Evolutionary conservation across 2,113 vertebrate genomes (phyloP).

Genomic region (Camarhynchus parvulus): DNA sequence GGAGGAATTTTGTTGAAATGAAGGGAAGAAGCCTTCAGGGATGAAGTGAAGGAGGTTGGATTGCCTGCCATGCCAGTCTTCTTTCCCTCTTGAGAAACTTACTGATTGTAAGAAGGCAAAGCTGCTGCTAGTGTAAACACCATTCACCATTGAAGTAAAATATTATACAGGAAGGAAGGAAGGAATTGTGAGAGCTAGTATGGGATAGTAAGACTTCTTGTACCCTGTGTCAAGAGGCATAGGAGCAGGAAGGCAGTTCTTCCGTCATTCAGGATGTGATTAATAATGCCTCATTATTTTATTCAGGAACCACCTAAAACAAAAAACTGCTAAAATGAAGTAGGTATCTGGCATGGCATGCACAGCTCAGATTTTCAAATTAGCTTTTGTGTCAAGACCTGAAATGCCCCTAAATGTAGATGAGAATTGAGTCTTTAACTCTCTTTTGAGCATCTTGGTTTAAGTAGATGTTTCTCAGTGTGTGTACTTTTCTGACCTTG

Average conservation of each 20-base stretch:
- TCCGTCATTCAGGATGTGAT: slow-evolving; percentile 74
- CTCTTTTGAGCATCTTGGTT: neutral
- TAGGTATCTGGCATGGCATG: neutral
- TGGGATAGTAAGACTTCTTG: slow-evolving; percentile 16
- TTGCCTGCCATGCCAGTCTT: neutral
- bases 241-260: slow-evolving; percentile 68
- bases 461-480: neutral
- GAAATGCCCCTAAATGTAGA: neutral
- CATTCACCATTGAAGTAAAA: slow-evolving; percentile 11
- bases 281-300: slow-evolving; percentile 69
- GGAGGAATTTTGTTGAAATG: neutral
- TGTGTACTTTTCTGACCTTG: neutral
- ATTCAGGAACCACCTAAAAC: slow-evolving; percentile 72
- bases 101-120: neutral
- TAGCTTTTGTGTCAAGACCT: neutral
- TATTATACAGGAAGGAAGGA: slow-evolving; percentile 56
- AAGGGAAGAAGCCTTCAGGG: neutral
- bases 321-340: slow-evolving; percentile 38
- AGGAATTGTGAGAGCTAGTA: slow-evolving; percentile 29
- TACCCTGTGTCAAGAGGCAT: slow-evolving; percentile 25
- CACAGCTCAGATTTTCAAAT: neutral
- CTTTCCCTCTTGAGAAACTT: neutral
- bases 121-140: neutral
- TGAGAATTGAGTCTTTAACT: neutral
- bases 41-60: neutral